Percentiles rank a stretch among this genome's conserved stretches.
These are phyloP conservation scores for Euschistus heros DNA, from an alignment of 1,140 invertebrate genomes.

Conservation along the genomic window DNA sequence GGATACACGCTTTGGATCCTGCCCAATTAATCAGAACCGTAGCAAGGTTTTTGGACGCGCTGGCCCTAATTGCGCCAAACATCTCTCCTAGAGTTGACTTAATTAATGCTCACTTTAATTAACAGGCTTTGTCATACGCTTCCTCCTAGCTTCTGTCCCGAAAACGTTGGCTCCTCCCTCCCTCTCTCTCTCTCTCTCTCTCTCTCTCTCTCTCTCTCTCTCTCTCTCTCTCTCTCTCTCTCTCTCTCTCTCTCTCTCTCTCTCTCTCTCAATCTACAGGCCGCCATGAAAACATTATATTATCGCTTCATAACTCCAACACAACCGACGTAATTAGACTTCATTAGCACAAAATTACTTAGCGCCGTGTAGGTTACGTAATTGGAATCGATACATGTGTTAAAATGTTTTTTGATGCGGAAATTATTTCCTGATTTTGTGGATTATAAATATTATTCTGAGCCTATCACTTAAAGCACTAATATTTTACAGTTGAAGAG, in stretches of 20 bases:
- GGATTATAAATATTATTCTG: too few species aligned
- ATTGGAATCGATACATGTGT: too few species aligned
- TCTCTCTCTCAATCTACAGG: too few species aligned
- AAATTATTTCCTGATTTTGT: too few species aligned
- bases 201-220: background rate
- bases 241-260: background rate
- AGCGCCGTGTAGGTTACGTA: too few species aligned
- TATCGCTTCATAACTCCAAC: too few species aligned
- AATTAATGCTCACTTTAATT: constrained; percentile 18
- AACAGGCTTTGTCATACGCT: constrained; percentile 31
- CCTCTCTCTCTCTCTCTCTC: background rate
- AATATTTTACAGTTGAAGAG: too few species aligned
- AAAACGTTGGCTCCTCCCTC: background rate
- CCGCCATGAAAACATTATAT: too few species aligned
- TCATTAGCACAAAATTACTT: too few species aligned
- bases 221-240: background rate
- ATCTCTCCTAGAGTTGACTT: constrained; percentile 11
- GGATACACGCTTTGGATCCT: constrained; percentile 6
- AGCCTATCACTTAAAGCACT: too few species aligned
- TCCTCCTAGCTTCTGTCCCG: background rate
- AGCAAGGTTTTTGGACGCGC: background rate
- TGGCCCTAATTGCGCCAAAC: constrained; percentile 11
- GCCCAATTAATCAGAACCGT: constrained; percentile 4
- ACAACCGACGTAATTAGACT: too few species aligned
- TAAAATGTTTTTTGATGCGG: too few species aligned